Evolutionary conservation across 2,797 vertebrate species (phyloP).

Genomic region (Labroides dimidiatus): DNA sequence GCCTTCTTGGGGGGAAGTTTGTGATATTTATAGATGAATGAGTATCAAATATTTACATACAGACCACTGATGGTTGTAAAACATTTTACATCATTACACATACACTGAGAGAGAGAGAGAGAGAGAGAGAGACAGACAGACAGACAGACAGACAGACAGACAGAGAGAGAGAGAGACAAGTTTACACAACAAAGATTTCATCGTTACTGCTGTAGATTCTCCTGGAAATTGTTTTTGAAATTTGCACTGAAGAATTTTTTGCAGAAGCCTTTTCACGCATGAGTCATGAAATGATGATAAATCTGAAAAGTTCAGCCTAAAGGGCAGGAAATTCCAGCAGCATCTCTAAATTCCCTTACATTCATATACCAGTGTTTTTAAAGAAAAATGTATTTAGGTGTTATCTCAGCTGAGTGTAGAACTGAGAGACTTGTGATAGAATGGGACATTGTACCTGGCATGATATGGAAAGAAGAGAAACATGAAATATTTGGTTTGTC

Average conservation of each 20-base stretch:
- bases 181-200: neutral
- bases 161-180: neutral
- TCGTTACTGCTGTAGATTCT: neutral
- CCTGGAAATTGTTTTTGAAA: neutral
- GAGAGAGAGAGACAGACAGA: neutral
- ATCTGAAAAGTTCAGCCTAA: constrained; percentile 39
- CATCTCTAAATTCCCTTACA: constrained; percentile 27
- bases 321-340: constrained; percentile 63
- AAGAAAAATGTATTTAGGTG: neutral
- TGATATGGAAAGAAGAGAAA: neutral
- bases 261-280: constrained; percentile 13
- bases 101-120: neutral
- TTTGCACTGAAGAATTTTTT: neutral
- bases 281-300: constrained; percentile 44
- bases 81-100: neutral
- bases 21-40: constrained; percentile 12
- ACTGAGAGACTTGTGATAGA: neutral
- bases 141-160: too few species aligned
- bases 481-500: neutral
- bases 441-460: neutral
- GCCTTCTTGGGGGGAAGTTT: constrained; percentile 22
- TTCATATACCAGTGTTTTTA: neutral
- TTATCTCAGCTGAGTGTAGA: neutral
- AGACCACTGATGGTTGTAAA: neutral
- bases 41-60: neutral